A percentile compares a stretch with the other conserved stretches of the same genome.
Evolutionary conservation across 2,797 vertebrate genomes (phyloP).

Genomic region (Phataginus tricuspis): DNA sequence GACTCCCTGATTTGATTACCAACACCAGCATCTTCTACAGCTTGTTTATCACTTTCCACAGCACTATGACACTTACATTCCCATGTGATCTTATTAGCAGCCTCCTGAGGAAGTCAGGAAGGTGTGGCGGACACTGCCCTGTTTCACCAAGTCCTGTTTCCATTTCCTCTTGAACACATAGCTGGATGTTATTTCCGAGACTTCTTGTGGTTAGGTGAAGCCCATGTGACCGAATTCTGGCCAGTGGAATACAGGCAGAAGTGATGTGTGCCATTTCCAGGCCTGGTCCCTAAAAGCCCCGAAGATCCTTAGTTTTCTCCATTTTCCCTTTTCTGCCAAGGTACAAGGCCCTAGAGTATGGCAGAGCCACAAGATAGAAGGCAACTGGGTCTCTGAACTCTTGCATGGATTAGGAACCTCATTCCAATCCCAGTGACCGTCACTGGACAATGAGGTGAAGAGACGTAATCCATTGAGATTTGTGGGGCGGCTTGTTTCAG

Average conservation of each 20-base stretch:
- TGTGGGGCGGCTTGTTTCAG: background rate
- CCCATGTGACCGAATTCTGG: background rate
- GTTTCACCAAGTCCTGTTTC: background rate
- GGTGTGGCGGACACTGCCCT: background rate
- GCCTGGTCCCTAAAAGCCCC: background rate
- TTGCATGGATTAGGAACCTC: background rate
- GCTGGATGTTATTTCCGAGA: background rate
- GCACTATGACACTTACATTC: background rate
- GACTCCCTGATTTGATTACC: background rate
- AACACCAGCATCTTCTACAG: background rate
- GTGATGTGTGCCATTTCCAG: background rate
- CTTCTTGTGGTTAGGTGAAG: background rate
- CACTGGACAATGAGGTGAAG: background rate
- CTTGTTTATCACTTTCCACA: background rate
- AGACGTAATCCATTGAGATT: background rate
- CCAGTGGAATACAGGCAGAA: background rate
- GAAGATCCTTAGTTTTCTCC: background rate
- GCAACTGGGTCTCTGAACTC: background rate
- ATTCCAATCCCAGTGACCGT: background rate
- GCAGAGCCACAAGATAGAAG: background rate
- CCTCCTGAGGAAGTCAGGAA: background rate
- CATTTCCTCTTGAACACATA: background rate
- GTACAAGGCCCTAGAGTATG: background rate
- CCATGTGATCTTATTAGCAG: background rate
- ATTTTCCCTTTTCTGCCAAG: background rate